Conservation (phyloP, 2,113 vertebrate genomes). For the Sakesphorus luctuosus region DNA sequence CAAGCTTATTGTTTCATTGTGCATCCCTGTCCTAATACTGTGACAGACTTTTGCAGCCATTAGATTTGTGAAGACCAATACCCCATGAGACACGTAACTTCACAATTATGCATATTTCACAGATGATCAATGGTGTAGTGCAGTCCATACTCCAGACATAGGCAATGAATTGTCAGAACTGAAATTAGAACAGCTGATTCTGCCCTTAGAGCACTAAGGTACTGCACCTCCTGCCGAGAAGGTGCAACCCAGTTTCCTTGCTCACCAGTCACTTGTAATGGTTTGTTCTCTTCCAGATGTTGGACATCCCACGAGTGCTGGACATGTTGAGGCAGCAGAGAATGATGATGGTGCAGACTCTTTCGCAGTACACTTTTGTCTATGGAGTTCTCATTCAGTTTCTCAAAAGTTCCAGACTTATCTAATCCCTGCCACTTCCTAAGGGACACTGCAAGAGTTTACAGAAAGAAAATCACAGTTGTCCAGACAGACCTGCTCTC, state of each 20-base stretch:
- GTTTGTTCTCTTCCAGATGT: slow-evolving; percentile 74
- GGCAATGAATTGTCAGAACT: not conserved
- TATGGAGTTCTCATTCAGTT: slow-evolving; percentile 96
- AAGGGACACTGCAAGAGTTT: slow-evolving; percentile 21
- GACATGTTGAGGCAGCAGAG: slow-evolving; percentile 87
- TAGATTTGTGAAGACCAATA: not conserved
- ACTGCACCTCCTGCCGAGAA: not conserved
- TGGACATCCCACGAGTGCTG: slow-evolving; percentile 88
- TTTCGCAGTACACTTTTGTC: slow-evolving; percentile 94
- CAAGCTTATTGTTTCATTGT: not conserved
- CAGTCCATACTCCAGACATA: not conserved
- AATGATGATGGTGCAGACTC: slow-evolving; percentile 97
- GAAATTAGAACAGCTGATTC: not conserved
- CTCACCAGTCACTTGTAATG: not conserved
- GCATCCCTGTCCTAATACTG: not conserved
- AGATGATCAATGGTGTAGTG: not conserved
- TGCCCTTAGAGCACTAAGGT: not conserved
- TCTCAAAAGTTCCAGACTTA: slow-evolving; percentile 93
- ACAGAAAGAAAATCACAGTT: not conserved
- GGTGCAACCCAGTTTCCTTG: not conserved
- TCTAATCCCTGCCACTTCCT: slow-evolving; percentile 72
- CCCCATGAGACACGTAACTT: not conserved
- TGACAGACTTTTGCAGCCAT: not conserved
- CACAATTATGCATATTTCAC: not conserved
- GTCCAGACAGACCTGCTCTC: not conserved